Evolutionary conservation across 2,797 vertebrate species (phyloP).

Genomic region (Silurus aristotelis): DNA sequence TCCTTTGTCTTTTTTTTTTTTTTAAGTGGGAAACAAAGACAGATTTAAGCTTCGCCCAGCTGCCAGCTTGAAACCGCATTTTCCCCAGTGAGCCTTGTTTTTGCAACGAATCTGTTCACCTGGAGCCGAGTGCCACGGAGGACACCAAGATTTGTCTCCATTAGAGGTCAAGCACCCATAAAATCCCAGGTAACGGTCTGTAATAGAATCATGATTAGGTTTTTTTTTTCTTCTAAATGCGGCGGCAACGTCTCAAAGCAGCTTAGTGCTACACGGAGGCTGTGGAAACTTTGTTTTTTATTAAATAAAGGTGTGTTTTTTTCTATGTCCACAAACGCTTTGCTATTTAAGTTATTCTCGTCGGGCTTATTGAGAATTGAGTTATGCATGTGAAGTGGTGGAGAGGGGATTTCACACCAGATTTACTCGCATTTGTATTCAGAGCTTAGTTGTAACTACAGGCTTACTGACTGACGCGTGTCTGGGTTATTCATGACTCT

Average conservation of each 20-base stretch:
- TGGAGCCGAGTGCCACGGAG: not conserved
- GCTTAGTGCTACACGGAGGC: not conserved
- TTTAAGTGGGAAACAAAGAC: too few relatives aligned
- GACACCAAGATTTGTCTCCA: slow-evolving; percentile 30
- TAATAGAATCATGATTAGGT: slow-evolving; percentile 22
- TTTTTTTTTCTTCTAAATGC: not conserved
- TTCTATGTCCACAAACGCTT: not conserved
- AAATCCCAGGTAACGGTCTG: slow-evolving; percentile 20
- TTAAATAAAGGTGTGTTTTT: not conserved
- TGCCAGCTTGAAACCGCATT: not conserved
- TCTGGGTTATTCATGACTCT: not conserved
- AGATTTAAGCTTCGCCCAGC: not conserved
- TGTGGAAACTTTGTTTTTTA: not conserved
- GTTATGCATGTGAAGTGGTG: slow-evolving; percentile 3
- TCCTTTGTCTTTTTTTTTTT: too few relatives aligned
- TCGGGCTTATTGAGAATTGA: not conserved
- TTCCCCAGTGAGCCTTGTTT: not conserved
- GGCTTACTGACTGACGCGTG: not conserved
- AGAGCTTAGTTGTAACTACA: not conserved
- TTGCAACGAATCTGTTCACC: not conserved
- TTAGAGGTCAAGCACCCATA: slow-evolving; percentile 28
- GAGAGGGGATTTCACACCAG: not conserved
- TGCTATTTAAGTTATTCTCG: slow-evolving; percentile 1
- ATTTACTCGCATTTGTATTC: not conserved
- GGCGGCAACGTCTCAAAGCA: not conserved